Evolutionary conservation across 2,888 invertebrate genomes (phyloP).

Genomic region (Cephonodes hylas): DNA sequence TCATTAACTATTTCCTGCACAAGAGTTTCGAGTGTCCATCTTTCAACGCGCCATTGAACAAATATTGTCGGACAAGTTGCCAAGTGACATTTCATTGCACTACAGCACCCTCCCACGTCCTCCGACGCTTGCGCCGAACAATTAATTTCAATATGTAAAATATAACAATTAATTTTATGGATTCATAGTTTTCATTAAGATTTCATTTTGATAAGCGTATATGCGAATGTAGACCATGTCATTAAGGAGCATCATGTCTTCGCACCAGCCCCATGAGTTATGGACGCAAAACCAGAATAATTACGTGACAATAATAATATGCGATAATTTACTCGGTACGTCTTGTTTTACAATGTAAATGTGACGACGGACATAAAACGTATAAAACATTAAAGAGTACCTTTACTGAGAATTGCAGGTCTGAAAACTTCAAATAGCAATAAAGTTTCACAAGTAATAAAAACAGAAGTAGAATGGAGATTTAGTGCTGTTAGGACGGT

Average conservation of each 20-base stretch:
- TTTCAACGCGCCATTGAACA: conserved; percentile 70
- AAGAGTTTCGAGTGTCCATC: conserved; percentile 69
- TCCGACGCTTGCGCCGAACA: conserved; percentile 51
- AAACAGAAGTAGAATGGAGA: conserved; percentile 43
- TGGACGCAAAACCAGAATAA: conserved; percentile 23
- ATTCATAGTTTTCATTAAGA: conserved; percentile 73
- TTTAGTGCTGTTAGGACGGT: conserved; percentile 43
- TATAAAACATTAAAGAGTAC: conserved; percentile 22
- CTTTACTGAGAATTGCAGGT: conserved; percentile 15
- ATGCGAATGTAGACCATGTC: conserved; percentile 59
- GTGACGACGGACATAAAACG: conserved; percentile 22
- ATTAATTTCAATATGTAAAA: conserved; percentile 74
- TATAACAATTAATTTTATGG: conserved; percentile 74
- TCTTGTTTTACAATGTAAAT: conserved; percentile 25
- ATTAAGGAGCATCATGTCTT: conserved; percentile 51
- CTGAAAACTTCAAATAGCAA: conserved; percentile 32
- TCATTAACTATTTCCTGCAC: conserved; percentile 73
- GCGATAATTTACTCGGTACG: conserved; percentile 2
- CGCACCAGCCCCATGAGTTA: conserved; percentile 46
- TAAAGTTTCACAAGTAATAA: conserved; percentile 52
- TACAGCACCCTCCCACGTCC: conserved; percentile 56
- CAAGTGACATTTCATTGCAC: conserved; percentile 73
- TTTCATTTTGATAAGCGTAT: conserved; percentile 71
- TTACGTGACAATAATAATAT: conserved; percentile 5
- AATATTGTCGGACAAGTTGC: conserved; percentile 75